Base-by-base conservation (phyloP, 2,888 invertebrate species). In the Epinotia nisella region DNA sequence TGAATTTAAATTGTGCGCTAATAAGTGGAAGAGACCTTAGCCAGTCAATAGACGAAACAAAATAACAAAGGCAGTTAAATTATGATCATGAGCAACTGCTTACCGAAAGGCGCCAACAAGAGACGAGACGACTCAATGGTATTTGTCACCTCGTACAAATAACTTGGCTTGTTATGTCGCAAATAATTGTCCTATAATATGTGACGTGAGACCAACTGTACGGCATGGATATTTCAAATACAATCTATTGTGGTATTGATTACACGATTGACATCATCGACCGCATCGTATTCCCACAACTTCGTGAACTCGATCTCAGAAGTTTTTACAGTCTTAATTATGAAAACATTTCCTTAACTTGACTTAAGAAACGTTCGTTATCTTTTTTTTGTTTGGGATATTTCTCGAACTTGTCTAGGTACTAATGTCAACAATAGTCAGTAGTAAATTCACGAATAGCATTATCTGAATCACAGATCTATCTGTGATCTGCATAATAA, bases 191-290 rank as follows among this genome's bases (percentile, higher is more conserved):
- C n/a, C 45, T 24, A 45, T 45, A 21, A 24, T 35, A 2, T 41
- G 13, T 11, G 19, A 51, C 35, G n/a, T 49, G 39, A 39, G 41
- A 39, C 51, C 29, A 29, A 49, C 1, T 49, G 35, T 15, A 41
- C n/a, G 60, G 19, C 21, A 35, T 55, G n/a, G 35, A 55, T 17
- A 24, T 55, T 21, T 61, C 35, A 24, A 66, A 66, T 41, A 55
- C 60, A 59, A 68, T 51, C 59, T 19, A 24, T 41, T 51, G 19
- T n/a, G 35, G 39, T 53, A 21, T 70, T 53, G 21, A 62, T 70
- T 41, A 55, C 61, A 55, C 15, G 45, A 62, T 62, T 62, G 55
- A 56, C 41, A 62, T 70, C 61, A 55, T 29, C 41, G 17, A 70
- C 55, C 70, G 61, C 55, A 70, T 41, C 15, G 15, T 11, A 19